Evolutionary conservation across 2,888 invertebrate genomes (phyloP).

Genomic region (Plemyria rubiginata): DNA sequence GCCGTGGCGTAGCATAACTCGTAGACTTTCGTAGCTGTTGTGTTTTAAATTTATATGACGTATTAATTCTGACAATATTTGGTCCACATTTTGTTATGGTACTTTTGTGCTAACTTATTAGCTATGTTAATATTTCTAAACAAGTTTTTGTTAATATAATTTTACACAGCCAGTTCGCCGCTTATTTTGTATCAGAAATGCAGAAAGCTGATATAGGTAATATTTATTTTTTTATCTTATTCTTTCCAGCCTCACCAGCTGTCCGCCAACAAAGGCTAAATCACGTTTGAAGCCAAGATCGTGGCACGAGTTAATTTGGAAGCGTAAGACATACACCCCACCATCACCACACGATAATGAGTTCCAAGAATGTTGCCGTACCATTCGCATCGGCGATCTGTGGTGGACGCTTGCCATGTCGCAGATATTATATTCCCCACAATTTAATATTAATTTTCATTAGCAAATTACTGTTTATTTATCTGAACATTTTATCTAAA

Average conservation of each 20-base stretch:
- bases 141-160: too few species aligned
- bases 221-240: constrained; percentile 58
- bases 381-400: too few species aligned
- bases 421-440: background rate
- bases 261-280: constrained; percentile 85
- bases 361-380: background rate
- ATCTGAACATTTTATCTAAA: background rate
- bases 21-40: constrained; percentile 28
- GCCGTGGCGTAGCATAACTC: constrained; percentile 30
- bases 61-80: too few species aligned
- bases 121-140: too few species aligned
- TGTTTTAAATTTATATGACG: too few species aligned
- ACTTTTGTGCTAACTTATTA: too few species aligned
- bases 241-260: constrained; percentile 88
- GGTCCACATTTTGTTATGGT: too few species aligned
- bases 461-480: background rate
- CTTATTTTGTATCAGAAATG: too few species aligned
- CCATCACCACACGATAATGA: background rate
- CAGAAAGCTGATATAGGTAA: too few species aligned
- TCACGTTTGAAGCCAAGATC: constrained; percentile 57
- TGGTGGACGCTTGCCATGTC: background rate
- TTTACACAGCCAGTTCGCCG: too few species aligned
- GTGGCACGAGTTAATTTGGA: constrained; percentile 57
- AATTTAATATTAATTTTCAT: background rate
- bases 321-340: constrained; percentile 1